Percentiles rank a stretch among this genome's conserved stretches.
Evolutionary conservation across 2,797 vertebrate genomes (phyloP).

Genomic region (Pterois miles): DNA sequence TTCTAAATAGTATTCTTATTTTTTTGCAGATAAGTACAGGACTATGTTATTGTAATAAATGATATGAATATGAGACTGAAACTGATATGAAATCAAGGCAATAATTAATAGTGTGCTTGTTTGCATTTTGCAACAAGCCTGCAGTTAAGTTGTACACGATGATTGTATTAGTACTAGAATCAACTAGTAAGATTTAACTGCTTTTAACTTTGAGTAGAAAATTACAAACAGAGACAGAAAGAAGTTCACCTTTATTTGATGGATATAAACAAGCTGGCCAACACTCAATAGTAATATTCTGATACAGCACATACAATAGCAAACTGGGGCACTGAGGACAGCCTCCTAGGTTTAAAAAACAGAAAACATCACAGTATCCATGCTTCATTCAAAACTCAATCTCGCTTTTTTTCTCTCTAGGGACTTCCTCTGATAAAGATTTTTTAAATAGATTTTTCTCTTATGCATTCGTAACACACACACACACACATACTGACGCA

Average conservation of each 20-base stretch:
- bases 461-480: conserved; percentile 55
- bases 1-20: not conserved
- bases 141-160: not conserved
- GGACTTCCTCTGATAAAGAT: conserved; percentile 62
- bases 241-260: conserved; percentile 99
- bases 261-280: conserved; percentile 98
- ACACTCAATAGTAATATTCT: conserved; percentile 94
- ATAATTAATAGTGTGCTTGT: not conserved
- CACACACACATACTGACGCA: not conserved
- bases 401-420: conserved; percentile 49
- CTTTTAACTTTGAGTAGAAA: conserved; percentile 16
- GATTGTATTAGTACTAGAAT: not conserved
- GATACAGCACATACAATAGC: conserved; percentile 89
- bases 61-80: not conserved
- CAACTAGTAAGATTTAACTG: not conserved
- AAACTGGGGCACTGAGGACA: conserved; percentile 81
- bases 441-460: conserved; percentile 66
- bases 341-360: conserved; percentile 77
- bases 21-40: not conserved
- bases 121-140: not conserved
- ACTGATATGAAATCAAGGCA: not conserved
- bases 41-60: not conserved
- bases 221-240: conserved; percentile 82
- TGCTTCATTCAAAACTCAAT: conserved; percentile 76
- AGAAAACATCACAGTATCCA: conserved; percentile 83